Base-by-base conservation (phyloP, 1,140 invertebrate genomes). In the Anadara kagoshimensis region DNA sequence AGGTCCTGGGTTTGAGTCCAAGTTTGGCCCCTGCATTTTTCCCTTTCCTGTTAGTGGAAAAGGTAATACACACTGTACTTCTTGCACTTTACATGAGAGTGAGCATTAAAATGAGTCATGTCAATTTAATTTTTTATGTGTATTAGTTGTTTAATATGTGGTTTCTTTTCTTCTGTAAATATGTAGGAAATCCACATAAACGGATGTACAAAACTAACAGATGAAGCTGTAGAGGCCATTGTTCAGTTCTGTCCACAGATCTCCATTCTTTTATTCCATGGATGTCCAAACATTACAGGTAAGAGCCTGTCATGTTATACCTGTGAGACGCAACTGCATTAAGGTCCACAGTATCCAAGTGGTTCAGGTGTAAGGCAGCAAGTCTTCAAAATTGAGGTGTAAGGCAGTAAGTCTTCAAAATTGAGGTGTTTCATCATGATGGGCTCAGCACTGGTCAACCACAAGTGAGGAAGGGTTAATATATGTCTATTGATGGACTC, bases 251-350 rank as follows among this genome's bases (percentile, higher is more conserved):
- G 86, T 76, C 83, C 84, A 36, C 75, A 80, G 29, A 82, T 87
- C 20, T 76, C 63, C 41, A 87, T 87, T 41, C 70, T 87, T 7
- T 73, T 87, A 1, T 87, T 87, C 69, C 83, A 86, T 77, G 81
- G 84, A 0, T 87, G 86, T 69, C 85, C 84, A 26, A 81, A 82
- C 49, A 83, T 86, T 22, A 86, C 86, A 79, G 86, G 86, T 87
- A 72, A n/a, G 58, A 57, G 0, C 4, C 11, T 14, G 43, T 7
- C 0, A 22, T 41, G 11, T 36, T n/a, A n/a, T 20, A 18, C 18
- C 0, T 36, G 29, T 24, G 16, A 5, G 5, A 29, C 47, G 47
- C 7, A 18, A n/a, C 8, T 20, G 3, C n/a, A 10, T 58, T 22
- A 16, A 8, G 22, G 16, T n/a, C 47, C 7, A 26, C 26, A 12